Conservation (phyloP, 2,888 invertebrate genomes). For the Zootermopsis nevadensis region DNA sequence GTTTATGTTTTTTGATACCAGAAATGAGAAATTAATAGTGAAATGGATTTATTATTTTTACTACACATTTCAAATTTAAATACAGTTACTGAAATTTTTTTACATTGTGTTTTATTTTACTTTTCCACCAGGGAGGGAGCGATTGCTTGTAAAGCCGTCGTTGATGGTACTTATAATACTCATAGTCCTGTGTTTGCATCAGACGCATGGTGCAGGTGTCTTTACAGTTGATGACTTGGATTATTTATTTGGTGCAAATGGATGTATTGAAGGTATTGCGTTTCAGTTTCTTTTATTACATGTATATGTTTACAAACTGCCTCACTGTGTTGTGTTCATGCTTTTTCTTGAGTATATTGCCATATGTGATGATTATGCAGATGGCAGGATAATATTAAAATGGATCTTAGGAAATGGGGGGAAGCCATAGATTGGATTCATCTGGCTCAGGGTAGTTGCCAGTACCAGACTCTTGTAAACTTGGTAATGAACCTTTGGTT, state of each 20-base stretch:
- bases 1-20: too few species aligned
- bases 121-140: conserved; percentile 39
- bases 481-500: too few species aligned
- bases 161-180: conserved; percentile 55
- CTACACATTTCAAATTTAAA: too few species aligned
- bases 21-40: too few species aligned
- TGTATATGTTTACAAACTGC: not conserved
- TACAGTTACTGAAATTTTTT: not conserved
- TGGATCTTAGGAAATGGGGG: too few species aligned
- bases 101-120: conserved; percentile 55
- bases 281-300: conserved; percentile 3
- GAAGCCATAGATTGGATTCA: too few species aligned
- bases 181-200: conserved; percentile 52
- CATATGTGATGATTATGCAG: not conserved
- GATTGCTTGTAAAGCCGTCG: conserved; percentile 22
- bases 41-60: too few species aligned
- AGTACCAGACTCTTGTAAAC: too few species aligned
- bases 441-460: too few species aligned
- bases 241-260: conserved; percentile 60
- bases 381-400: too few species aligned
- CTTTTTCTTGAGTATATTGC: not conserved
- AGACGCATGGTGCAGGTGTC: not conserved
- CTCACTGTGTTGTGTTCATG: not conserved
- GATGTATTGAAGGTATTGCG: conserved; percentile 62
- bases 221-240: conserved; percentile 38